phyloP scores from a whole-genome alignment of 2,113 vertebrate species.

The Candoia aspera region DNA sequence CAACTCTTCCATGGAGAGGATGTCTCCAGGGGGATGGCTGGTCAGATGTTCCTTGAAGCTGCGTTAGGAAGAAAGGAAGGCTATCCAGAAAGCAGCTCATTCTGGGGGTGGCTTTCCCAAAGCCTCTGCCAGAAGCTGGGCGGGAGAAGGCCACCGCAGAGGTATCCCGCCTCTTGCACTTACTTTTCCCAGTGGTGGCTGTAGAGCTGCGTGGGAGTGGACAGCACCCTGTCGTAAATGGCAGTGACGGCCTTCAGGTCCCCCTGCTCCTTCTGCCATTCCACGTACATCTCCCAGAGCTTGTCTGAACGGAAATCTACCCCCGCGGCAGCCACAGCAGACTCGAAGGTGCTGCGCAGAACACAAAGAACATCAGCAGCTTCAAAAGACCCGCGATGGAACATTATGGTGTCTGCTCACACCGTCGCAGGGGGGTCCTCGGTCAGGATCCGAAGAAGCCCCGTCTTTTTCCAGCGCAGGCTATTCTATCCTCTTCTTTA shows the following conservation, averaged over 20 bases:
- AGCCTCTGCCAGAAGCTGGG: not conserved
- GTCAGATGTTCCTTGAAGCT: slow-evolving; percentile 81
- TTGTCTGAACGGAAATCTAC: slow-evolving; percentile 86
- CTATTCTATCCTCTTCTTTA: too few species aligned
- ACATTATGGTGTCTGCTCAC: not conserved
- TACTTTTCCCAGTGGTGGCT: slow-evolving; percentile 84
- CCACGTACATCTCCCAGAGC: slow-evolving; percentile 83
- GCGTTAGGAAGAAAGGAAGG: not conserved
- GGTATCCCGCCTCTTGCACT: not conserved
- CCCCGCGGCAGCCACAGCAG: slow-evolving; percentile 75
- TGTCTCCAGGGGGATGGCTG: slow-evolving; percentile 69
- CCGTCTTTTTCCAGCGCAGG: too few species aligned
- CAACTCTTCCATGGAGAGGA: slow-evolving; percentile 77
- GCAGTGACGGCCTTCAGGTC: slow-evolving; percentile 71
- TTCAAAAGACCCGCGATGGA: too few species aligned
- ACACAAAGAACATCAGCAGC: not conserved
- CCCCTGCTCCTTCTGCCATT: slow-evolving; percentile 83
- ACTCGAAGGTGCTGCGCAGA: slow-evolving; percentile 77
- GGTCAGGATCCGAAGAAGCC: not conserved
- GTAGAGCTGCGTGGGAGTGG: slow-evolving; percentile 83
- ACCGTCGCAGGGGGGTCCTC: not conserved
- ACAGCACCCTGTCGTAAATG: slow-evolving; percentile 77
- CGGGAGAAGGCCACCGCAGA: not conserved
- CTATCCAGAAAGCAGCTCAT: not conserved
- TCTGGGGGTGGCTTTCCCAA: not conserved